phyloP scores from a whole-genome alignment of 1,140 invertebrate genomes.

The Hypsibius dujardini region DNA sequence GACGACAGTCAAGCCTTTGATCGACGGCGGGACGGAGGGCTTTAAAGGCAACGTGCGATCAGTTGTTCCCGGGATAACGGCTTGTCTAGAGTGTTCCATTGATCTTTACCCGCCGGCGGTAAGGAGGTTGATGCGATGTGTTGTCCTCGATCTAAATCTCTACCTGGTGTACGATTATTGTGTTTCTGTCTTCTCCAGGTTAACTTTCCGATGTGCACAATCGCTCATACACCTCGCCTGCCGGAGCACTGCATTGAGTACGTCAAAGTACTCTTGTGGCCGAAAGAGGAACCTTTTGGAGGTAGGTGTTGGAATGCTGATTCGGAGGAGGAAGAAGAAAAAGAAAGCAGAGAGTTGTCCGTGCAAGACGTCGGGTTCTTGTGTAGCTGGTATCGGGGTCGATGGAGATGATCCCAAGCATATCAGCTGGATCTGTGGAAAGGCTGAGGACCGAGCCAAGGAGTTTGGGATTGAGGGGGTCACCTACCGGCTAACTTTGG shows the following conservation, averaged over 20 bases:
- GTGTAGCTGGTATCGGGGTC: constrained; percentile 39
- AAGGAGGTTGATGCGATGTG: background rate
- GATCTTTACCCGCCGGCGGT: constrained; percentile 91
- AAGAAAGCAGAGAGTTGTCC: too few species aligned
- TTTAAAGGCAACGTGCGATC: constrained; percentile 96
- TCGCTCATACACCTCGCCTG: constrained; percentile 89
- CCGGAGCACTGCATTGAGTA: constrained; percentile 99
- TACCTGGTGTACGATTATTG: background rate
- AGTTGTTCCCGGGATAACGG: constrained; percentile 73
- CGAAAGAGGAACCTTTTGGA: constrained; percentile 85
- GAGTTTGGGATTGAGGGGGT: constrained; percentile 76
- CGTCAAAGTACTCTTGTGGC: constrained; percentile 83
- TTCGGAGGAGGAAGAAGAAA: too few species aligned
- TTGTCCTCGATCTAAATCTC: background rate
- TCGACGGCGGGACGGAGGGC: constrained; percentile 90
- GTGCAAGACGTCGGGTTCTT: background rate
- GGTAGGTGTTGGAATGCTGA: constrained; percentile 26
- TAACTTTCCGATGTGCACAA: constrained; percentile 92
- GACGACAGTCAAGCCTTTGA: constrained; percentile 66
- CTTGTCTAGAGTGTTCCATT: constrained; percentile 92
- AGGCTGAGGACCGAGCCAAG: constrained; percentile 64
- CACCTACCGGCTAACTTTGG: constrained; percentile 82
- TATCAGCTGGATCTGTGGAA: constrained; percentile 77
- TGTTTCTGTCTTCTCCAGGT: constrained; percentile 38
- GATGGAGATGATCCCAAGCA: constrained; percentile 91